Evolutionary conservation across 2,797 vertebrate genomes (phyloP), one percentile per base, ranked within the genome.

Genomic region (Pseudomugil gertrudae): DNA sequence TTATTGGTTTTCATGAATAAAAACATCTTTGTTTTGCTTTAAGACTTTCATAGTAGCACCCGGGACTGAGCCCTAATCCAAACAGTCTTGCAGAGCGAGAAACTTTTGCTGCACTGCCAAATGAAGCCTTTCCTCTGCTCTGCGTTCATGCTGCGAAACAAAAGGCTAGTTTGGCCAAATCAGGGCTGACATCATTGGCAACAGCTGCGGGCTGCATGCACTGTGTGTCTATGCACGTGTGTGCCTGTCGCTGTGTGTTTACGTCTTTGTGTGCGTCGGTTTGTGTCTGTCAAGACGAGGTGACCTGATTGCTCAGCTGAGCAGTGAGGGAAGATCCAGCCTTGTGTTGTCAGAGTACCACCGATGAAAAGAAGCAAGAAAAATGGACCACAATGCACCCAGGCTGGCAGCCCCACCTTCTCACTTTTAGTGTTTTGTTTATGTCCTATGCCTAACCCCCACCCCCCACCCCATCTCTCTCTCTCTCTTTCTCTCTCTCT

Each of bases 301-400:
- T 93, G 93, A 93, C 93, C 93, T 93, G 94, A 95, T 94, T 93
- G 92, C 93, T 94, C 92, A 94, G 92, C 92, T 94, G 91, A 93
- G 92, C 92, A 92, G 91, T 73, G 86, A 91, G 86, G 90, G 92
- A 92, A 91, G 89, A 89, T 84, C 87, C 84, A 51, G 87, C 89
- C 88, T 86, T 69, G 74, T 90, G 86, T 90, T 88, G 79, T 90
- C 82, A 79, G 78, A 77, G 72, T 52, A 32, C 69, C 84, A 70
- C 81, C 86, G 74, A 83, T 84, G 66, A 66, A 61, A 65, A 43
- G 32, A 65, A 43, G 32, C 67, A 77, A 73, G 62, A 66, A 74
- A 84, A 77, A 78, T 63, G 83, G 80, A 76, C 81, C 86, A 81
- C 81, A 80, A 71, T 76, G 76, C 84, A 66, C 56, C 63, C 65